Percentiles rank a stretch among this genome's conserved stretches.
phyloP scores from a whole-genome alignment of 2,797 vertebrate species.

The Lagorchestes hirsutus region DNA sequence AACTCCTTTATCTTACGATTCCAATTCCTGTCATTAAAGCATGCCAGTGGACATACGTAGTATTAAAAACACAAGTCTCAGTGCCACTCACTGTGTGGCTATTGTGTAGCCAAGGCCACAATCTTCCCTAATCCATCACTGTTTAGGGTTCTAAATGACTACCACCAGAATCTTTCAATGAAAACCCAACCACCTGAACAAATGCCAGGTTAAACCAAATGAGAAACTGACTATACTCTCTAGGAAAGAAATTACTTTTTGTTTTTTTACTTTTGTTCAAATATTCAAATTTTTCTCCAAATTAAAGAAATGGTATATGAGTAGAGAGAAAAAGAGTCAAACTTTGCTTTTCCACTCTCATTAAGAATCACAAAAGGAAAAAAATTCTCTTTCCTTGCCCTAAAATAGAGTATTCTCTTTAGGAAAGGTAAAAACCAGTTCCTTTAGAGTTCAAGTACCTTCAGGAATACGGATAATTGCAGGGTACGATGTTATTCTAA shows the following conservation, averaged over 20 bases:
- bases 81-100: constrained; percentile 7
- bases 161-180: constrained; percentile 18
- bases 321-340: not conserved
- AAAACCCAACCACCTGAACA: constrained; percentile 23
- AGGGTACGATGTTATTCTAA: constrained; percentile 43
- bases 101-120: not conserved
- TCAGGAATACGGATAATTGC: constrained; percentile 27
- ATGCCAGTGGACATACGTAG: constrained; percentile 9
- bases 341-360: not conserved
- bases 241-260: not conserved
- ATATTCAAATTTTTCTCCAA: not conserved
- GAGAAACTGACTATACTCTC: constrained; percentile 11
- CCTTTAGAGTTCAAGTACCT: constrained; percentile 31
- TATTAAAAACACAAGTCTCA: constrained; percentile 35
- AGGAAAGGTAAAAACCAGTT: constrained; percentile 10
- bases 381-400: not conserved
- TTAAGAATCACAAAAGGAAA: not conserved
- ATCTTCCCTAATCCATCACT: constrained; percentile 21
- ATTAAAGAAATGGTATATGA: not conserved
- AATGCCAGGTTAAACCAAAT: constrained; percentile 26
- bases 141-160: constrained; percentile 15
- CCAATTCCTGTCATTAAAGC: constrained; percentile 35
- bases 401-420: not conserved
- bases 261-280: constrained; percentile 1
- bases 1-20: not conserved